Conservation (phyloP, 1,140 invertebrate genomes). For the Papilio glaucus region DNA sequence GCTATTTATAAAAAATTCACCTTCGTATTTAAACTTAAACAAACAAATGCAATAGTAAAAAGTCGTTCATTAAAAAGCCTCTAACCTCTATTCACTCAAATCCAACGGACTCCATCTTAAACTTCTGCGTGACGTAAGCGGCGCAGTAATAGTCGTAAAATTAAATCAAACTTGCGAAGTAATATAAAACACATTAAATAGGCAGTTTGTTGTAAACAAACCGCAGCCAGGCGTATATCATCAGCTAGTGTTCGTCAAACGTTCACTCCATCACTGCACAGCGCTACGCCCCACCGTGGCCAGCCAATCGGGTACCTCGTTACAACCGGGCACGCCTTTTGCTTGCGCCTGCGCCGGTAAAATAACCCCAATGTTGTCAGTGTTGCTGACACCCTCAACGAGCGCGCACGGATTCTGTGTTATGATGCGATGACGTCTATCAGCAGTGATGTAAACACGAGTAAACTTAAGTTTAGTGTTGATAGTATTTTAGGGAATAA, state of each 20-base stretch:
- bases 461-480: conserved; percentile 79
- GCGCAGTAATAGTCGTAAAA: conserved; percentile 65
- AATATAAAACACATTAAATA: conserved; percentile 81
- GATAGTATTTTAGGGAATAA: conserved; percentile 73
- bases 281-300: conserved; percentile 56
- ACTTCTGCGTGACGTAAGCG: conserved; percentile 58
- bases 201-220: conserved; percentile 79
- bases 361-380: conserved; percentile 23
- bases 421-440: conserved; percentile 70
- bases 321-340: conserved; percentile 63
- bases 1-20: no score
- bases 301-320: conserved; percentile 58
- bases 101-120: conserved; percentile 29
- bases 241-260: conserved; percentile 62
- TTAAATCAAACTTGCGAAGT: conserved; percentile 72
- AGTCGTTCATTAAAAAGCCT: neutral
- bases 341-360: conserved; percentile 59
- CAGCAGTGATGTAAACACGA: conserved; percentile 63
- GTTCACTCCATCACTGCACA: conserved; percentile 60
- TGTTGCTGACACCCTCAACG: conserved; percentile 40
- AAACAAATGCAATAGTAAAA: no score
- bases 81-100: conserved; percentile 5
- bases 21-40: no score
- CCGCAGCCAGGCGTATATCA: conserved; percentile 69
- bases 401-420: conserved; percentile 44